A percentile compares a stretch with the other conserved stretches of the same genome.
Conservation (phyloP, 2,888 invertebrate genomes). For the Alviniconcha strummeri region DNA sequence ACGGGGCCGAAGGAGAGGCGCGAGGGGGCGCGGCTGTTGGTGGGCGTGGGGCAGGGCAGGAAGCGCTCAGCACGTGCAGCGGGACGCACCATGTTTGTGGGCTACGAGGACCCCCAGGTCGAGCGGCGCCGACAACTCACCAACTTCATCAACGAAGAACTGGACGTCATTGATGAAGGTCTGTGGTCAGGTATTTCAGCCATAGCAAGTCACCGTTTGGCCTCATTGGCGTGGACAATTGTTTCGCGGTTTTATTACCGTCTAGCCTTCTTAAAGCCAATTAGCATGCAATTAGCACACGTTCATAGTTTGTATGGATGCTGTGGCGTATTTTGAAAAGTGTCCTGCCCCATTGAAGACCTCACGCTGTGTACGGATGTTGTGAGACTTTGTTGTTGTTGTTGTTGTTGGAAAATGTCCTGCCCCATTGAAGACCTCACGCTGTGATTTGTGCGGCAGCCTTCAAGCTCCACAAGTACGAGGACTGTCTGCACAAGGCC, state of each 20-base stretch:
- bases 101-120: slow-evolving; percentile 7
- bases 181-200: not conserved
- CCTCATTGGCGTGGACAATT: too few relatives aligned
- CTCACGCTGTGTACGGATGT: too few relatives aligned
- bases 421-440: too few relatives aligned
- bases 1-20: not conserved
- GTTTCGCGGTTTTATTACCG: too few relatives aligned
- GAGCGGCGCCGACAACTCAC: slow-evolving; percentile 32
- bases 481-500: slow-evolving; percentile 62
- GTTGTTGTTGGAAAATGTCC: too few relatives aligned
- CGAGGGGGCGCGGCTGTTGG: not conserved
- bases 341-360: too few relatives aligned
- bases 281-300: too few relatives aligned
- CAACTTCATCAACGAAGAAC: slow-evolving; percentile 60
- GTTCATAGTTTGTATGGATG: too few relatives aligned
- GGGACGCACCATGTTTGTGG: slow-evolving; percentile 23
- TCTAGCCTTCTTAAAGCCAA: too few relatives aligned
- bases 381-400: too few relatives aligned
- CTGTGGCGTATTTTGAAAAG: too few relatives aligned
- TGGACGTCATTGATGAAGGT: slow-evolving; percentile 68
- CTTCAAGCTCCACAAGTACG: slow-evolving; percentile 64
- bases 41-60: not conserved
- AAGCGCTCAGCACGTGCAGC: not conserved
- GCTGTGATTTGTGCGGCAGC: slow-evolving; percentile 48
- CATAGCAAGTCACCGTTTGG: too few relatives aligned